A percentile compares a stretch with the other conserved stretches of the same genome.
phyloP scores from a whole-genome alignment of 2,888 invertebrate genomes.

The Sclerodermus sp. region DNA sequence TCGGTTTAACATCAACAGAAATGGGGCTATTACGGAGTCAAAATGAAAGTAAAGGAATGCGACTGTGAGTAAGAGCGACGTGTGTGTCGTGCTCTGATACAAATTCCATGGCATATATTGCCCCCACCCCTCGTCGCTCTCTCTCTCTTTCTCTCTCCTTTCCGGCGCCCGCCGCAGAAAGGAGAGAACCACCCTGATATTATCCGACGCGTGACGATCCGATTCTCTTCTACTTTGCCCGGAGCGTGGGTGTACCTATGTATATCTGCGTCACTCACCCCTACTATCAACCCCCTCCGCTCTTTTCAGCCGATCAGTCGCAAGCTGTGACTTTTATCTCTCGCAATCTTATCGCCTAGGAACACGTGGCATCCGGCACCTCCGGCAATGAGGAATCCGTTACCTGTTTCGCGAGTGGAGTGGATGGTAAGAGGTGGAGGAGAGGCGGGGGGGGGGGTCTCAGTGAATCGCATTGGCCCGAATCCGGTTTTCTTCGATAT shows the following conservation, averaged over 20 bases:
- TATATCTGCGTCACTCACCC: background rate
- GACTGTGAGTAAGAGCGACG: constrained; percentile 18
- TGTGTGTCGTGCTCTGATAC: too few relatives aligned
- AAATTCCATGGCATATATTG: too few relatives aligned
- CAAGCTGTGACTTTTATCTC: constrained; percentile 52
- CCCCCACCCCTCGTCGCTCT: constrained; percentile 14
- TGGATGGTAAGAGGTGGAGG: too few relatives aligned
- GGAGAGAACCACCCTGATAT: background rate
- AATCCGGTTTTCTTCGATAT: too few relatives aligned
- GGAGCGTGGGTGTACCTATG: constrained; percentile 14
- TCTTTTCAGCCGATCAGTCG: constrained; percentile 54
- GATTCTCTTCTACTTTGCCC: constrained; percentile 14
- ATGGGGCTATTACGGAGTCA: constrained; percentile 13
- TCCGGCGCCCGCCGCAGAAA: constrained; percentile 1
- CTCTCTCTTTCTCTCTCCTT: constrained; percentile 15
- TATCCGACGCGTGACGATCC: background rate
- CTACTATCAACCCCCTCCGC: constrained; percentile 5
- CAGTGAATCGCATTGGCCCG: too few relatives aligned
- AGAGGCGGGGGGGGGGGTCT: too few relatives aligned
- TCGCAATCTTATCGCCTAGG: constrained; percentile 43
- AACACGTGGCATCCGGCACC: constrained; percentile 11
- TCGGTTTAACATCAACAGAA: too few relatives aligned
- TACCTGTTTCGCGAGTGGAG: too few relatives aligned
- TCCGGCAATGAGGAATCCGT: too few relatives aligned
- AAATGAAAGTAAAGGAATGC: constrained; percentile 46